Evolutionary conservation across 2,888 invertebrate genomes (phyloP), one percentile per base, ranked within the genome.

Genomic region (Lepidochrysops patricia): DNA sequence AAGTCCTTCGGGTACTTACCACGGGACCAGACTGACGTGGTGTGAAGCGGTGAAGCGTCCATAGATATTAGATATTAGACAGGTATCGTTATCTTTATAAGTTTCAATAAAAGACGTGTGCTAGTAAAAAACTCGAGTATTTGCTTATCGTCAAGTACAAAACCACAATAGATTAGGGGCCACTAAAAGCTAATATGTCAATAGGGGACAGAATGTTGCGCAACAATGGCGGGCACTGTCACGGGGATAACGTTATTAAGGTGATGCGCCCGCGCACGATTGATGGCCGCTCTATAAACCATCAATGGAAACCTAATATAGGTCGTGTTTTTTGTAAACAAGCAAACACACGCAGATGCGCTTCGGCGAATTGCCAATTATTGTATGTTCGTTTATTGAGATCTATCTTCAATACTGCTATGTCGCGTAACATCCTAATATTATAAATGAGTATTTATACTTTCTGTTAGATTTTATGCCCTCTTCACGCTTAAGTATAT

Each of bases 181-280:
- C 73, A 79, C 74, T 82, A 80, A 82, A 81, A 79, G 77, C 78
- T 81, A 80, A 81, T 81, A 80, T 80, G 82, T 83, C 85, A 83
- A 82, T 81, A 70, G 76, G 72, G 74, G 77, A 72, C 72, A 70
- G 67, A 70, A 70, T 76, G 74, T 85, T 84, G 80, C 71, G 69
- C 78, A 85, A 88, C 85, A 86, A 85, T 81, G 63, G 64, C 62
- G 70, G 61, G 71, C 73, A 76, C 72, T 76, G 79, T 80, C 81
- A 82, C 73, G 81, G 81, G 81, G 82, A 72, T 84, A 84, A 87
- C 74, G 73, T 75, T 80, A 84, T 87, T 84, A 85, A 77, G 77
- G 72, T 71, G 70, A 70, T 76, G 68, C 72, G 70, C 75, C 81
- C 80, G 76, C 82, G 75, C 76, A 83, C 73, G 85, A 86, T 83